Percentiles rank a stretch among this genome's conserved stretches.
These are phyloP conservation scores for Microtus ochrogaster DNA, from an alignment of 2,113 vertebrate species.

Conservation along the genomic window DNA sequence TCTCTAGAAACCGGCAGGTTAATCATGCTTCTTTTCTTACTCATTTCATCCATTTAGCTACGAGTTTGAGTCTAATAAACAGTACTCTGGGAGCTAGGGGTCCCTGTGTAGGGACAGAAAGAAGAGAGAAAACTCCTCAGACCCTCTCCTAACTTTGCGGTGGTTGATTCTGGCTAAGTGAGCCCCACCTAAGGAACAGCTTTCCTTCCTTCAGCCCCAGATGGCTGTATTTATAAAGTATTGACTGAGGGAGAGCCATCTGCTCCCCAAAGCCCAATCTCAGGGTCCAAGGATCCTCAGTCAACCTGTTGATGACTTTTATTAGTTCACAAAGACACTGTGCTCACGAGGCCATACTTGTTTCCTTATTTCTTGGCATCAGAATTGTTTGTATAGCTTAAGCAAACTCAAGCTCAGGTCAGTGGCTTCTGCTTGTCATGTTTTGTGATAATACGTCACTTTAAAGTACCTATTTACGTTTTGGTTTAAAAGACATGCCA, in stretches of 20 bases:
- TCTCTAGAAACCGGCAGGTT: not conserved
- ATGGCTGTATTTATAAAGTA: not conserved
- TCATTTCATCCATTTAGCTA: not conserved
- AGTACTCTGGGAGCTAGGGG: not conserved
- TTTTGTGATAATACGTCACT: conserved; percentile 57
- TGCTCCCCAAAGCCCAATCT: not conserved
- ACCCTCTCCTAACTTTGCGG: not conserved
- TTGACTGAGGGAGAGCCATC: not conserved
- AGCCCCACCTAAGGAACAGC: not conserved
- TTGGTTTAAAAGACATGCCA: conserved; percentile 71
- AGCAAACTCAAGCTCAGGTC: not conserved
- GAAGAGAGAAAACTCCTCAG: not conserved
- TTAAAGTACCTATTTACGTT: conserved; percentile 19
- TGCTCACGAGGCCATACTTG: not conserved
- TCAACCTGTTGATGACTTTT: not conserved
- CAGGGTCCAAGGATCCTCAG: not conserved
- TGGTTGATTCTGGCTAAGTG: not conserved
- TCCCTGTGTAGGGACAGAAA: not conserved
- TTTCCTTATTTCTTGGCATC: not conserved
- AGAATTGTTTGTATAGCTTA: too few relatives aligned
- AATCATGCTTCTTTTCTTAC: not conserved
- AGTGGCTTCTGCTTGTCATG: not conserved
- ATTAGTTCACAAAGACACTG: not conserved
- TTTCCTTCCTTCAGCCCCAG: not conserved
- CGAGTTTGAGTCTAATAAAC: not conserved